Conservation (phyloP, 2,797 vertebrate species). For the Phalanger gymnotis region DNA sequence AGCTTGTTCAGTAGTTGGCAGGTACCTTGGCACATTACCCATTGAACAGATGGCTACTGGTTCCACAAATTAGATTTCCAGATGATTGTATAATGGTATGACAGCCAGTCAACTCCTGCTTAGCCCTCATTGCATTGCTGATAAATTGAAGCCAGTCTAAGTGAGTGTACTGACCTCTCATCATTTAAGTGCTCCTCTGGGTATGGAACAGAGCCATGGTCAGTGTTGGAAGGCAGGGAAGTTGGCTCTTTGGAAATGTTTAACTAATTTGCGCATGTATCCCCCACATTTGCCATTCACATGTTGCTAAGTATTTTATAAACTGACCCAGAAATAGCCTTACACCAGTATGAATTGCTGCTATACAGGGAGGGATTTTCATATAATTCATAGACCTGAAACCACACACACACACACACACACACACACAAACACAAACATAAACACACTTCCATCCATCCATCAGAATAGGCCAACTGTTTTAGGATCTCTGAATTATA, state of each 20-base stretch:
- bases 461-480: neutral
- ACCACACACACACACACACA: neutral
- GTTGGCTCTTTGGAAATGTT: slow-evolving; percentile 24
- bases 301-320: neutral
- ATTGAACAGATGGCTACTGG: slow-evolving; percentile 84
- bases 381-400: neutral
- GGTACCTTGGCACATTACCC: slow-evolving; percentile 81
- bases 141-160: slow-evolving; percentile 37
- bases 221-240: neutral
- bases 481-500: neutral
- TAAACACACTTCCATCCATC: neutral
- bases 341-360: neutral
- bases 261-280: slow-evolving; percentile 43
- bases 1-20: slow-evolving; percentile 79
- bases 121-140: slow-evolving; percentile 53
- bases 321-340: neutral
- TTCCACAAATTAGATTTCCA: slow-evolving; percentile 85
- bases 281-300: neutral
- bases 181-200: slow-evolving; percentile 50
- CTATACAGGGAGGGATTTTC: neutral
- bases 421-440: neutral
- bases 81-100: slow-evolving; percentile 81
- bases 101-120: slow-evolving; percentile 62
- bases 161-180: slow-evolving; percentile 51
- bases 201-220: slow-evolving; percentile 27